Base-by-base conservation (phyloP, 2,888 invertebrate species). In the Mesorhabditis sp. region DNA sequence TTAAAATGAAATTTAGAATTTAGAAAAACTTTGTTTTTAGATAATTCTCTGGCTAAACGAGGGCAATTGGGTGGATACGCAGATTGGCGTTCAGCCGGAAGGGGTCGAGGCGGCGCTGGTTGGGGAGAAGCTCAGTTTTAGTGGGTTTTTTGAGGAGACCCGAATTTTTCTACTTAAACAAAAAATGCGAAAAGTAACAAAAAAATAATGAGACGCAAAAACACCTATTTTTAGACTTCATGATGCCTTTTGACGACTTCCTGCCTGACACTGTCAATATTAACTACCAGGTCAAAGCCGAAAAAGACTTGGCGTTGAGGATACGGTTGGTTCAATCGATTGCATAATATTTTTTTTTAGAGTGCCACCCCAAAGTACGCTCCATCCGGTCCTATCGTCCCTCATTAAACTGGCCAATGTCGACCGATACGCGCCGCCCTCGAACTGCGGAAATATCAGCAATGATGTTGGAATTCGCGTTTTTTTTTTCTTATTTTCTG, bases 41-140 rank as follows among this genome's bases (percentile, higher is more conserved):
- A 89, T 98, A 15, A 90, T 96, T 1, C 93, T 94, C 62, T 88
- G 94, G 15, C 92, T 94, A 83, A 98, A 97, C 88, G 94, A 97
- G 86, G 93, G 93, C 87, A 98, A 98, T 87, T 98, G 97, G 98
- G 92, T 98, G 78, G 97, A 98, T 87, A 96, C 96, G 83, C 93
- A 94, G 69, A 76, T 74, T 7, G 77, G 75, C 15, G 73, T 70
- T 63, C 73, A 74, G 15, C 77, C 79, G 15, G 82, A 84, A 65
- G 85, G 85, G 68, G 73, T 80, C 44, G 79, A 79, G 67, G 76
- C 76, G 4, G 82, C 83, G 4, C 76, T 84, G 43, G 80, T 79
- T 10, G 76, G 74, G 63, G 72, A 77, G 41, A 72, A 75, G 45
- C 66, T 71, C n/a, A 62, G 45, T 50, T 62, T 74, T 50, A 28